Evolutionary conservation across 2,113 vertebrate species (phyloP).

Genomic region (Tachuris rubrigastra): DNA sequence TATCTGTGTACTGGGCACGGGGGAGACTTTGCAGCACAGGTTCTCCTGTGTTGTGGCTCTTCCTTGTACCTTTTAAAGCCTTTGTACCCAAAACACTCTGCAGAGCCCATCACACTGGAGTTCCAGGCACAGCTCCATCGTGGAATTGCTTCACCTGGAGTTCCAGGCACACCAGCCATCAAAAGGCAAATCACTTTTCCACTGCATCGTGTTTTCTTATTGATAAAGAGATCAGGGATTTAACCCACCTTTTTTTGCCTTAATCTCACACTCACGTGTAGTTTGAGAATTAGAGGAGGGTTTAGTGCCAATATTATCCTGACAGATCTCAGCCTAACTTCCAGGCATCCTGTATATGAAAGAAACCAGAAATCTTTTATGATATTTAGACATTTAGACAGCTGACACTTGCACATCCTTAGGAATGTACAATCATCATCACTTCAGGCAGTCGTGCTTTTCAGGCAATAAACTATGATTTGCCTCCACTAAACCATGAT

Average conservation of each 20-base stretch:
- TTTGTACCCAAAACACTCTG: background rate
- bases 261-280: background rate
- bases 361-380: background rate
- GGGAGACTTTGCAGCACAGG: background rate
- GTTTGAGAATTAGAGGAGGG: background rate
- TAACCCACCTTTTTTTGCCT: background rate
- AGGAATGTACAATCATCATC: constrained; percentile 7
- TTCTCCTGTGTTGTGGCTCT: background rate
- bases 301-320: background rate
- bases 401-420: background rate
- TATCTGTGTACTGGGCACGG: background rate
- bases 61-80: background rate
- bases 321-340: background rate
- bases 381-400: background rate
- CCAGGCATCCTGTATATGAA: background rate
- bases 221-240: background rate
- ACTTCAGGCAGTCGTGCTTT: constrained; percentile 5
- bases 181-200: background rate
- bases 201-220: background rate
- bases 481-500: background rate
- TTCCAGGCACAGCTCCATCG: background rate
- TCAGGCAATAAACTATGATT: constrained; percentile 19
- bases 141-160: background rate
- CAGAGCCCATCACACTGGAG: background rate
- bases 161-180: background rate